Percentiles rank a stretch among this genome's conserved stretches.
These are phyloP conservation scores for Conomelus anceps DNA, from an alignment of 2,888 invertebrate species.

Conservation along the genomic window DNA sequence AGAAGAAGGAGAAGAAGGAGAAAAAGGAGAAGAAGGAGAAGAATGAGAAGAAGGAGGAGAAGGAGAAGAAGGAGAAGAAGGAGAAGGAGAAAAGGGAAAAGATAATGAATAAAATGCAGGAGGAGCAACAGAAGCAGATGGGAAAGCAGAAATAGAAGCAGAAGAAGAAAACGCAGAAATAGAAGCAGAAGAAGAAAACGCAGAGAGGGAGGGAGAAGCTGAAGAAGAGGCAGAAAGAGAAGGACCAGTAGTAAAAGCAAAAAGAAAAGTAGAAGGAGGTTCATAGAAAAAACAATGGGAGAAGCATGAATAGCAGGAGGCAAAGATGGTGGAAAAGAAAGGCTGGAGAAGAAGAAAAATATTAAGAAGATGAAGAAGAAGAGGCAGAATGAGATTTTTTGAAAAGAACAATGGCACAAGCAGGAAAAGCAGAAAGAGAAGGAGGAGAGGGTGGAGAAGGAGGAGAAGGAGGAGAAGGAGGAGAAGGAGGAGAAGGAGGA, in stretches of 20 bases:
- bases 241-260: not conserved
- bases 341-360: too few species aligned
- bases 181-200: too few species aligned
- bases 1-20: not conserved
- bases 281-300: too few species aligned
- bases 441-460: not conserved
- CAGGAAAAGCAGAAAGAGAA: not conserved
- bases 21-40: too few species aligned
- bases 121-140: too few species aligned
- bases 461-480: too few species aligned
- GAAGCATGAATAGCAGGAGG: not conserved
- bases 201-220: not conserved
- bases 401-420: not conserved
- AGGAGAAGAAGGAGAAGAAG: not conserved
- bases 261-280: too few species aligned
- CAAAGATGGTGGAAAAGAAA: not conserved
- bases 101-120: not conserved
- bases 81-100: not conserved
- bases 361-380: not conserved
- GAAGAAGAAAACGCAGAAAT: too few species aligned
- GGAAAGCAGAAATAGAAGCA: too few species aligned
- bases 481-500: too few species aligned
- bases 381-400: not conserved
- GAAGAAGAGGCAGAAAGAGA: not conserved
- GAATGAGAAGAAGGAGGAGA: not conserved